Evolutionary conservation across 2,113 vertebrate species (phyloP).

Genomic region (Myiagra hebetior): DNA sequence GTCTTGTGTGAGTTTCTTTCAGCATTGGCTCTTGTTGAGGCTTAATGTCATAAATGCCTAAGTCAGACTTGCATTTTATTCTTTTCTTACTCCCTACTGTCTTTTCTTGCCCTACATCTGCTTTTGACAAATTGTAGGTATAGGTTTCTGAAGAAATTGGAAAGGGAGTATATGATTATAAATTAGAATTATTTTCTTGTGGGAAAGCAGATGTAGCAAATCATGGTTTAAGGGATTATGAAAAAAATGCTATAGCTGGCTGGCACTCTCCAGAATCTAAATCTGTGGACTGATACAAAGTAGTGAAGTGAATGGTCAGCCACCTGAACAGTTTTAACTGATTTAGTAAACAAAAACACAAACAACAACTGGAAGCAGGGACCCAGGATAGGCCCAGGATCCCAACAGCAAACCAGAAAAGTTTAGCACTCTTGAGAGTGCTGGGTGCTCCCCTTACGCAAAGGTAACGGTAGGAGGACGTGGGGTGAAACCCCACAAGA

Average conservation of each 20-base stretch:
- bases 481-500: too few species aligned
- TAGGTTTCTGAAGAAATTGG: background rate
- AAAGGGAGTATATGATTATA: background rate
- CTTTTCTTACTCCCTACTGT: background rate
- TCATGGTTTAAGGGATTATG: background rate
- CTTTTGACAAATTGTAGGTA: background rate
- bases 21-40: background rate
- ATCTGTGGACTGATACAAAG: background rate
- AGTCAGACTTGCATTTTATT: background rate
- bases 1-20: background rate
- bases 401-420: too few species aligned
- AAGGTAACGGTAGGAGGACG: too few species aligned
- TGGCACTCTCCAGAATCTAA: background rate
- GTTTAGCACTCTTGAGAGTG: too few species aligned
- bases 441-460: too few species aligned
- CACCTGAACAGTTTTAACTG: too few species aligned
- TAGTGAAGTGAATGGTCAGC: too few species aligned
- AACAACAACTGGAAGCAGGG: too few species aligned
- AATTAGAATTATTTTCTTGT: background rate
- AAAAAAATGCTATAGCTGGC: background rate
- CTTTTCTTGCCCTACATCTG: background rate
- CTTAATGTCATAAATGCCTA: background rate
- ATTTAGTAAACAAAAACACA: too few species aligned
- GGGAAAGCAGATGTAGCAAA: conserved; percentile 28
- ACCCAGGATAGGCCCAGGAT: too few species aligned